These are phyloP conservation scores for Tragelaphus scriptus DNA, from an alignment of 2,113 vertebrate species.

Conservation along the genomic window DNA sequence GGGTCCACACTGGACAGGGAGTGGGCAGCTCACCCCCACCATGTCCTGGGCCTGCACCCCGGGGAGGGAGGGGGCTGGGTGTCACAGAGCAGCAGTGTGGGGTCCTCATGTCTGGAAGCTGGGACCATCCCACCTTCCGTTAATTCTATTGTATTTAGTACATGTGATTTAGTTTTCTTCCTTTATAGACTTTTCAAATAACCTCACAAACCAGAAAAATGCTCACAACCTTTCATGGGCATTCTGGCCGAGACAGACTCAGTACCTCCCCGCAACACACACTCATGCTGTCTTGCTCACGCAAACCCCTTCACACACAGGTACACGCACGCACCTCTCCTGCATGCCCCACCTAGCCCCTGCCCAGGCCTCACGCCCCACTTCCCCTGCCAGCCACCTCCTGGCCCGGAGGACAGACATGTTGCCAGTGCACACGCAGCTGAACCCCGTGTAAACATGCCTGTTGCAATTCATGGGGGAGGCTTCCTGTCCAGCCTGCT, in stretches of 20 bases:
- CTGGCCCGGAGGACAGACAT: not conserved
- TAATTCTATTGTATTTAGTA: not conserved
- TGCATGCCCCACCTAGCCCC: not conserved
- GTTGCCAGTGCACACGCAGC: not conserved
- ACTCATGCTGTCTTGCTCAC: not conserved
- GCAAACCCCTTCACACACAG: not conserved
- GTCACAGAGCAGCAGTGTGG: not conserved
- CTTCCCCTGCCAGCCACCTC: not conserved
- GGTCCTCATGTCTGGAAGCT: not conserved
- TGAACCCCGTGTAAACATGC: not conserved
- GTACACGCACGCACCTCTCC: accelerated
- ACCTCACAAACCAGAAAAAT: not conserved
- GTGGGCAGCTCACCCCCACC: accelerated
- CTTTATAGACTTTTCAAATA: not conserved
- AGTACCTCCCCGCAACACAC: not conserved
- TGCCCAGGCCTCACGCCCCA: accelerated
- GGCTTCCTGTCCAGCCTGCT: not conserved
- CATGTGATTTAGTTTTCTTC: not conserved
- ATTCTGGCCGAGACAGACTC: accelerated
- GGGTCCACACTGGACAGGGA: not conserved
- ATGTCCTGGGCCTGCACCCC: not conserved
- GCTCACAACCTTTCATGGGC: not conserved
- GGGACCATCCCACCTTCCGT: not conserved
- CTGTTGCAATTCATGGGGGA: not conserved
- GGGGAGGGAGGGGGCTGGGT: not conserved